phyloP scores from a whole-genome alignment of 1,140 invertebrate species.

The Caerostris darwini region DNA sequence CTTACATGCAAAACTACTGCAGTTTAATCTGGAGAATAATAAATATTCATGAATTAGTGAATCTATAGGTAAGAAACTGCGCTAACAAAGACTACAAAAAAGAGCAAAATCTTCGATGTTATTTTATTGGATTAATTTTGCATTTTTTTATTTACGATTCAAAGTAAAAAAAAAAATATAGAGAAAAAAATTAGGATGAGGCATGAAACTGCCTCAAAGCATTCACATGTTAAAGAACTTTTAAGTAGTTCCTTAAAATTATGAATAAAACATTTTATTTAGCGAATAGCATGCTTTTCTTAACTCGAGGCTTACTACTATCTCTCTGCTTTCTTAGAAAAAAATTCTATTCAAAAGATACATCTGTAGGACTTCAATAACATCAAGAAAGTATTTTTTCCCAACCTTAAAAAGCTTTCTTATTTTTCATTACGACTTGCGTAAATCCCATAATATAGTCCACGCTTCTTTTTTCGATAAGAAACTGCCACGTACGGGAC shows the following conservation, averaged over 20 bases:
- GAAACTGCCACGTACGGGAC: background rate
- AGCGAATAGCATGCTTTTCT: background rate
- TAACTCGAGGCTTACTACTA: background rate
- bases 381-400: background rate
- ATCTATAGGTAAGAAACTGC: background rate
- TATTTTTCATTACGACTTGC: constrained; percentile 29
- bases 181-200: background rate
- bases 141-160: background rate
- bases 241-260: background rate
- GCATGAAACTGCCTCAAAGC: background rate
- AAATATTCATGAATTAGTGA: background rate
- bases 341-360: background rate
- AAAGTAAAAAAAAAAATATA: background rate
- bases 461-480: background rate
- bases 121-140: background rate
- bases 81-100: background rate
- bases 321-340: background rate
- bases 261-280: constrained; percentile 44
- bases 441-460: constrained; percentile 20
- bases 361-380: constrained; percentile 34
- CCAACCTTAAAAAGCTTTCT: background rate
- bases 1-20: background rate
- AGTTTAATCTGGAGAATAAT: background rate
- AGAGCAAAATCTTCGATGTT: background rate
- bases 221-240: background rate